A percentile compares a stretch with the other conserved stretches of the same genome.
Conservation (phyloP, 1,140 invertebrate genomes). For the Venturia canescens region DNA sequence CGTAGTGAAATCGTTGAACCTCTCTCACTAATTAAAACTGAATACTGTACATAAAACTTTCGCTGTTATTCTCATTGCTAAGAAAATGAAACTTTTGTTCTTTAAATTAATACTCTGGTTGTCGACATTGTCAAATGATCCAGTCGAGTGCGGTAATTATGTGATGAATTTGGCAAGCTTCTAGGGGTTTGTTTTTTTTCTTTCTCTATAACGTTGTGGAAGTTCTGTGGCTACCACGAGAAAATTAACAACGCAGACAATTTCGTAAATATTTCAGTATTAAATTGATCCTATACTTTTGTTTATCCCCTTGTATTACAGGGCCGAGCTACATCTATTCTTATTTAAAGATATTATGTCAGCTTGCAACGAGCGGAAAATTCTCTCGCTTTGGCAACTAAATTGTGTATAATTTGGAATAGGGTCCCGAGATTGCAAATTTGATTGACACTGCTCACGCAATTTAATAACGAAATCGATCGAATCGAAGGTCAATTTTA, state of each 20-base stretch:
- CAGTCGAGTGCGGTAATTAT: conserved; percentile 31
- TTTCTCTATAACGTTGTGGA: not conserved
- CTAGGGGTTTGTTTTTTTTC: conserved; percentile 25
- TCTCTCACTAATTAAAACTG: conserved; percentile 20
- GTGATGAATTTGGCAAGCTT: conserved; percentile 51
- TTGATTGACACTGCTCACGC: not conserved
- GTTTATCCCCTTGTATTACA: not conserved
- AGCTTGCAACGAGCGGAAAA: conserved; percentile 16
- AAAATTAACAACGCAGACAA: not conserved
- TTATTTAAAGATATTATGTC: conserved; percentile 43
- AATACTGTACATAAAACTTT: conserved; percentile 48
- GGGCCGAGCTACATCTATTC: conserved; percentile 37
- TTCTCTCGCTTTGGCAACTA: conserved; percentile 35
- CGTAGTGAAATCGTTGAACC: not conserved
- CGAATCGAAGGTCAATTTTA: not conserved
- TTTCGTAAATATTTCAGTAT: conserved; percentile 25
- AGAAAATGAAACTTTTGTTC: conserved; percentile 20
- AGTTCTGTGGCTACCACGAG: not conserved
- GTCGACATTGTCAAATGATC: conserved; percentile 33
- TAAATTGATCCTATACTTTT: conserved; percentile 21
- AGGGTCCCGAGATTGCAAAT: not conserved
- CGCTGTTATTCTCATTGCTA: conserved; percentile 15
- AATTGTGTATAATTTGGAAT: conserved; percentile 37
- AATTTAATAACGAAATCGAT: not conserved
- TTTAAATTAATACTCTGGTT: conserved; percentile 19